Percentiles rank a stretch among this genome's conserved stretches.
These are phyloP conservation scores for Meloidogyne hapla DNA, from an alignment of 1,140 invertebrate genomes.

Conservation along the genomic window DNA sequence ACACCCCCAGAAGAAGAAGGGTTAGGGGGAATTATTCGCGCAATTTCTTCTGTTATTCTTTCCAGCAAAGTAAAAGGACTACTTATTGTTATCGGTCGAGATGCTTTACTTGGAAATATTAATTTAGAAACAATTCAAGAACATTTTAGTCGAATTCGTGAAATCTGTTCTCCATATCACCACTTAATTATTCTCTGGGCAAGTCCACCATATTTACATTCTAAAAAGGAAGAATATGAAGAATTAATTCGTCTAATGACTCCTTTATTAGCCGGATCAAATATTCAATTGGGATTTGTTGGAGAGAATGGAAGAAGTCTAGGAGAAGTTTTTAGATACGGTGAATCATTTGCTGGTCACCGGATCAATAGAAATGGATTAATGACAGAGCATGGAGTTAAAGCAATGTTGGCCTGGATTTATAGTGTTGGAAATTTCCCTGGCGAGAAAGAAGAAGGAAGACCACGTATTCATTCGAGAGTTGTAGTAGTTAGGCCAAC, in stretches of 20 bases:
- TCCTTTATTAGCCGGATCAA: background rate
- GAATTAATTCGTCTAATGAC: background rate
- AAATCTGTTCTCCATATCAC: background rate
- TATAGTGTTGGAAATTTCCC: background rate
- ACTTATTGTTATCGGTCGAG: background rate
- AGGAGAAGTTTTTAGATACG: constrained; percentile 4
- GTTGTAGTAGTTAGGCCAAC: background rate
- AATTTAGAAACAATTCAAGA: background rate
- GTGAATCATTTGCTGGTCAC: background rate
- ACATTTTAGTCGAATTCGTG: background rate
- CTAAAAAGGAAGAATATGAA: constrained; percentile 2
- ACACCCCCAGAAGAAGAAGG: background rate
- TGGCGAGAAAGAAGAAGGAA: background rate
- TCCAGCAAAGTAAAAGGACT: constrained; percentile 14
- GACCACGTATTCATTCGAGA: background rate
- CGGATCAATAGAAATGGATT: background rate
- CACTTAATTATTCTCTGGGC: background rate
- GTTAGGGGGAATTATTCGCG: background rate
- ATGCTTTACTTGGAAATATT: background rate
- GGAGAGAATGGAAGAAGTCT: background rate
- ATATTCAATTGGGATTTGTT: background rate
- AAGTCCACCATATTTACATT: background rate
- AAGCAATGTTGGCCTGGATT: background rate
- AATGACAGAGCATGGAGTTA: background rate
- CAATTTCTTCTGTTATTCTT: background rate